phyloP scores from a whole-genome alignment of 1,140 invertebrate genomes.

The Anthonomus grandis region DNA sequence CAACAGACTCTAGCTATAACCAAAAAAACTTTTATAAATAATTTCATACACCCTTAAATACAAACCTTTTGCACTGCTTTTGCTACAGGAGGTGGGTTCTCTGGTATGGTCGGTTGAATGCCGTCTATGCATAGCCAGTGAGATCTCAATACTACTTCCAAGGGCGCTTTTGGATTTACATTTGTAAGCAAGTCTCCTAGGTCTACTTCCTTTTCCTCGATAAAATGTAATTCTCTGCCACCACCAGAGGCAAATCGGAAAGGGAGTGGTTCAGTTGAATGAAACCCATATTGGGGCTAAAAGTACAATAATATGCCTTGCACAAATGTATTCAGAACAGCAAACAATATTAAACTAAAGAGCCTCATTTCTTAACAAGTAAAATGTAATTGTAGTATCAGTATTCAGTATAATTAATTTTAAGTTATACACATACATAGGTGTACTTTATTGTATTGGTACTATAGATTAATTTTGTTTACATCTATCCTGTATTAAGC shows the following conservation, averaged over 20 bases:
- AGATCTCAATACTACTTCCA: slow-evolving; percentile 83
- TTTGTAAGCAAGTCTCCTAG: slow-evolving; percentile 78
- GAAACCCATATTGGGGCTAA: slow-evolving; percentile 94
- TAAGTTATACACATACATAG: too few species aligned
- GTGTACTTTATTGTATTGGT: too few species aligned
- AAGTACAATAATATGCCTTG: slow-evolving; percentile 21
- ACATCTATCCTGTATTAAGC: too few species aligned
- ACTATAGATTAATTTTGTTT: too few species aligned
- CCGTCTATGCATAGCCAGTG: slow-evolving; percentile 98
- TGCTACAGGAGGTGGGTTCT: slow-evolving; percentile 89
- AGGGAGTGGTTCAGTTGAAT: slow-evolving; percentile 79
- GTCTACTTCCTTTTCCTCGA: slow-evolving; percentile 96
- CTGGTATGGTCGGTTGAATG: slow-evolving; percentile 90
- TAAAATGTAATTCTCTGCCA: slow-evolving; percentile 90
- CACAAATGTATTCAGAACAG: too few species aligned
- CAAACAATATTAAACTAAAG: too few species aligned
- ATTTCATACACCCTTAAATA: too few species aligned
- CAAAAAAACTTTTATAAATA: too few species aligned
- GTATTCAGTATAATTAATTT: too few species aligned
- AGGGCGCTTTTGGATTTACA: slow-evolving; percentile 75
- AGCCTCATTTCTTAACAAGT: too few species aligned
- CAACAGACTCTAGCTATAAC: slow-evolving; percentile 65
- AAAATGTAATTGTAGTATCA: too few species aligned
- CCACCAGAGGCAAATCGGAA: slow-evolving; percentile 95
- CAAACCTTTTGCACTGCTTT: slow-evolving; percentile 67